Conservation (phyloP, 1,140 invertebrate genomes). For the Halesus radiatus region DNA sequence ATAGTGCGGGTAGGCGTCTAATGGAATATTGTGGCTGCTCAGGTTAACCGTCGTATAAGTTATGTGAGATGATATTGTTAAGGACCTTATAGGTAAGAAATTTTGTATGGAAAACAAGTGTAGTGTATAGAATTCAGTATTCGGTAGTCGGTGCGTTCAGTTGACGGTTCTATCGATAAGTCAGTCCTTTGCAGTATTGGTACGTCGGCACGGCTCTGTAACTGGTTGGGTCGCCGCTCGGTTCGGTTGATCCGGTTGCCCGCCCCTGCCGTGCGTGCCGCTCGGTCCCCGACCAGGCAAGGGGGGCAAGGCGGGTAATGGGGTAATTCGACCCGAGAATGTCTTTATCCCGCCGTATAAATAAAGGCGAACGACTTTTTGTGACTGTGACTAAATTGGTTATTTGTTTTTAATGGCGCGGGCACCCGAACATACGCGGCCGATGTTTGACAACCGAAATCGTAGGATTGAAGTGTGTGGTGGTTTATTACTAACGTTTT, state of each 20-base stretch:
- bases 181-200: not conserved
- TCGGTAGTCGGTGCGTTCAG: not conserved
- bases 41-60: too few relatives aligned
- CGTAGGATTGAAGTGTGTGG: not conserved
- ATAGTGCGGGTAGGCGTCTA: too few relatives aligned
- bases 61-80: too few relatives aligned
- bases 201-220: not conserved
- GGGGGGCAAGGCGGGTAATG: slow-evolving; percentile 44
- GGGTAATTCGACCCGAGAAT: slow-evolving; percentile 57
- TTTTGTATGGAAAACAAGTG: too few relatives aligned
- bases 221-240: not conserved
- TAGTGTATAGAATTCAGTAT: too few relatives aligned
- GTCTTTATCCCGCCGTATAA: slow-evolving; percentile 56
- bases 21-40: too few relatives aligned
- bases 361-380: slow-evolving; percentile 57
- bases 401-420: slow-evolving; percentile 56
- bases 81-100: too few relatives aligned
- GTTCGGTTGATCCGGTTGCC: not conserved
- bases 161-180: not conserved
- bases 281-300: slow-evolving; percentile 7
- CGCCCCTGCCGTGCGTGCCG: slow-evolving; percentile 42
- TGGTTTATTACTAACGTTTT: not conserved
- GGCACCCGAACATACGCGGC: slow-evolving; percentile 23
- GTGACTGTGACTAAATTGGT: slow-evolving; percentile 57
- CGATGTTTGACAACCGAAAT: slow-evolving; percentile 43